A percentile compares a stretch with the other conserved stretches of the same genome.
These are phyloP conservation scores for Medauroidea extradentata DNA, from an alignment of 1,140 invertebrate species.

Conservation along the genomic window DNA sequence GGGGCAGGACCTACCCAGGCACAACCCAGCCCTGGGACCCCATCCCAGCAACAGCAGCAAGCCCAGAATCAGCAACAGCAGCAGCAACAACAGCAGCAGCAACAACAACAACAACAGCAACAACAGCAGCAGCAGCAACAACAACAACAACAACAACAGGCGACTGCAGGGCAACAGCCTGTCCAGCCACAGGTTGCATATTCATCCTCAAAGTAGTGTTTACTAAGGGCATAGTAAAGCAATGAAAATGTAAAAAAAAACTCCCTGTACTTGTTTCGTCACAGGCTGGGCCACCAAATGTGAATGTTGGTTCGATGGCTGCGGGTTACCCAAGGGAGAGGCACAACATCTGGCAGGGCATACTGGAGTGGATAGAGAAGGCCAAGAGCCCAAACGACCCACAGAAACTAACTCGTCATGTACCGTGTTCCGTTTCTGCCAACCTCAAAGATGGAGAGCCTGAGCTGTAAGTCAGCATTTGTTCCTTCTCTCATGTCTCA, in stretches of 20 bases:
- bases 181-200: neutral
- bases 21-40: too few relatives aligned
- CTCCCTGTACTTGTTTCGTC: conserved; percentile 11
- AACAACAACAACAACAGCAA: conserved; percentile 31
- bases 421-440: conserved; percentile 78
- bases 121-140: conserved; percentile 38
- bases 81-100: conserved; percentile 1
- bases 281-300: conserved; percentile 12
- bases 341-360: conserved; percentile 78
- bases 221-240: too few relatives aligned
- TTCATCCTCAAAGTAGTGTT: too few relatives aligned
- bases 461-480: conserved; percentile 70
- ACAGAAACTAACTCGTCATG: conserved; percentile 73
- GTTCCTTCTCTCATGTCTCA: too few relatives aligned
- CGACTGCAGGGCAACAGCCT: conserved; percentile 41
- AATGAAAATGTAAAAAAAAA: neutral
- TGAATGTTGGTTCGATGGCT: conserved; percentile 4
- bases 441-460: conserved; percentile 76
- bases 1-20: too few relatives aligned
- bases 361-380: conserved; percentile 90
- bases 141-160: conserved; percentile 35
- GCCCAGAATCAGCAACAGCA: too few relatives aligned
- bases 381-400: conserved; percentile 61
- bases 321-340: conserved; percentile 46
- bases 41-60: too few relatives aligned